Percentiles rank a stretch among this genome's conserved stretches.
Conservation (phyloP, 2,888 invertebrate species). For the Tetranychus piercei region DNA sequence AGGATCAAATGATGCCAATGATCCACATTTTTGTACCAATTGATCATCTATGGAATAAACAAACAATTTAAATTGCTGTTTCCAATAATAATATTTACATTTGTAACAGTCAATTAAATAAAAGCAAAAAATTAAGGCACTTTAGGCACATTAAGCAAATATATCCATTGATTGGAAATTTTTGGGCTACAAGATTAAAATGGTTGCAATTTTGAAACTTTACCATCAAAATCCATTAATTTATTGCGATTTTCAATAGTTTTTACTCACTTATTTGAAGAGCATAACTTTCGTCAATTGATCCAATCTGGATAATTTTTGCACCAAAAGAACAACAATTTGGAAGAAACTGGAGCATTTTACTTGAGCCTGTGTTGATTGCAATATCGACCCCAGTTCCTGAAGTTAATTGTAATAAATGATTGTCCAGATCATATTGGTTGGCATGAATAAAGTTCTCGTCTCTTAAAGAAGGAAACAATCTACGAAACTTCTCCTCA, state of each 20-base stretch:
- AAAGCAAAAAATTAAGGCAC: too few species aligned
- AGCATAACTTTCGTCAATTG: background rate
- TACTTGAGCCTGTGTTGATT: background rate
- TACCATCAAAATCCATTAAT: background rate
- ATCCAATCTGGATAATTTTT: background rate
- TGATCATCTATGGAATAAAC: background rate
- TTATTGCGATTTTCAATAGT: background rate
- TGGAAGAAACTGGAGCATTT: background rate
- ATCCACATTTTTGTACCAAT: background rate
- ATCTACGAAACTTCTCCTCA: background rate
- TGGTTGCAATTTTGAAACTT: background rate
- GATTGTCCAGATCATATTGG: background rate
- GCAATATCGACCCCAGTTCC: background rate
- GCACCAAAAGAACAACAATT: background rate
- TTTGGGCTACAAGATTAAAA: too few species aligned
- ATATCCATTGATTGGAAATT: too few species aligned
- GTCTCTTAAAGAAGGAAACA: background rate
- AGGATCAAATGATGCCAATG: background rate
- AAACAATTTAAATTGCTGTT: too few species aligned
- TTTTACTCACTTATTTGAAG: background rate
- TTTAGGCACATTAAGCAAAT: too few species aligned
- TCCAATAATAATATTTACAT: too few species aligned
- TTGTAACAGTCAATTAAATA: too few species aligned
- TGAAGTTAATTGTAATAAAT: background rate
- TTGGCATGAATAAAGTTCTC: background rate